Evolutionary conservation across 2,113 vertebrate species (phyloP).

Genomic region (Pseudolaguvia tuberculata): DNA sequence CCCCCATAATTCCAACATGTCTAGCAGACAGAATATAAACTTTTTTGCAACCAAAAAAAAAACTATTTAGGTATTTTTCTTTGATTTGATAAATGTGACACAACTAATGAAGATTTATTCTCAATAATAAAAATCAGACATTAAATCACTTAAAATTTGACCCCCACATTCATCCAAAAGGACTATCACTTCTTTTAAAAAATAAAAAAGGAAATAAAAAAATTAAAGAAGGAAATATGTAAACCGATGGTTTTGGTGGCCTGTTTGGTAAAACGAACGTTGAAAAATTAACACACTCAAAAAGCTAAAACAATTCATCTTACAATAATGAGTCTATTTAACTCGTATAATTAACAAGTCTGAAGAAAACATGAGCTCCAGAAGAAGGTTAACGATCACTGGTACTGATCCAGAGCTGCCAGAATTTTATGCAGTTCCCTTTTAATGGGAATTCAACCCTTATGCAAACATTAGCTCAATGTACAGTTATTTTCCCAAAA

Average conservation of each 20-base stretch:
- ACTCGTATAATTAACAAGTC: neutral
- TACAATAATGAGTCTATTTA: neutral
- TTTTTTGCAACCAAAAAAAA: neutral
- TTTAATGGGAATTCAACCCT: no score
- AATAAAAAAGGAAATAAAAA: neutral
- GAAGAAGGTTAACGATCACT: neutral
- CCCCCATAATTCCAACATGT: neutral
- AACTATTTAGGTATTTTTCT: constrained; percentile 15
- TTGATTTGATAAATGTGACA: neutral
- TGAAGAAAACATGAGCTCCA: neutral
- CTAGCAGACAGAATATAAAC: neutral
- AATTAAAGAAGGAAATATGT: constrained; percentile 10
- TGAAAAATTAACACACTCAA: neutral
- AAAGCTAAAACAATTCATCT: neutral
- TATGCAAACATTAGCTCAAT: no score
- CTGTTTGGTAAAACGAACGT: neutral
- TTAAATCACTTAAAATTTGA: no score
- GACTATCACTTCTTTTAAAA: constrained; percentile 2
- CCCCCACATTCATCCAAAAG: neutral
- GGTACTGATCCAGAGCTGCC: neutral
- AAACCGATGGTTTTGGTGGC: constrained; percentile 11
- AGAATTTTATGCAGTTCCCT: neutral
- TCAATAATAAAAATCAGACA: neutral
- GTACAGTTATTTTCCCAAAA: neutral
- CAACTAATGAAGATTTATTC: neutral